These are phyloP conservation scores for Brienomyrus brachyistius DNA, from an alignment of 2,113 vertebrate species.

Conservation along the genomic window DNA sequence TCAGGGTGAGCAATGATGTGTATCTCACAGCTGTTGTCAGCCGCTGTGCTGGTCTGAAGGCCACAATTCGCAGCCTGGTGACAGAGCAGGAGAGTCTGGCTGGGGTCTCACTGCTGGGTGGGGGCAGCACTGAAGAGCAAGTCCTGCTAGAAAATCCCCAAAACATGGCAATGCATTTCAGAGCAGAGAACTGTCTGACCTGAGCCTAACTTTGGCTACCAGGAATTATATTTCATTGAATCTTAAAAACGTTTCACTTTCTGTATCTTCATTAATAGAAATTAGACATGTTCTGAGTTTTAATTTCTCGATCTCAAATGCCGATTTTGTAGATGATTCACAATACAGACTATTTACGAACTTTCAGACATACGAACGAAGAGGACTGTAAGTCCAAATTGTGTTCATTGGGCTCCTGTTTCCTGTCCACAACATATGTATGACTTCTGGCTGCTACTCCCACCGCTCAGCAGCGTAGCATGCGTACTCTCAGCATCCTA, in stretches of 20 bases:
- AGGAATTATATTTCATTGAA: background rate
- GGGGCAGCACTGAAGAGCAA: background rate
- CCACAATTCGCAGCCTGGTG: background rate
- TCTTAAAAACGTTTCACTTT: background rate
- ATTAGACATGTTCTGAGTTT: background rate
- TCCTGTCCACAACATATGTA: no score
- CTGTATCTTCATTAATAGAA: background rate
- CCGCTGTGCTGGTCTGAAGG: background rate
- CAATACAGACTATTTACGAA: background rate
- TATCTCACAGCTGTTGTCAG: background rate
- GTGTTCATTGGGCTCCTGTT: no score
- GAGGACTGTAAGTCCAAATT: no score
- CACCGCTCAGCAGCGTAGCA: no score
- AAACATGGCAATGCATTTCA: background rate
- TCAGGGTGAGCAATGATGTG: background rate
- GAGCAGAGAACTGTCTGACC: background rate
- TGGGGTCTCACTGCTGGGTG: background rate
- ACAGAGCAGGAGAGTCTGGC: conserved; percentile 13
- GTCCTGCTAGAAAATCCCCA: conserved; percentile 1
- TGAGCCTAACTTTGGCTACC: background rate
- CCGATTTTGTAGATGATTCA: background rate
- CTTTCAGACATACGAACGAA: no score
- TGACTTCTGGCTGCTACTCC: no score
- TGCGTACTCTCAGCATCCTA: no score
- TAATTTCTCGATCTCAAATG: background rate